Percentiles rank a stretch among this genome's conserved stretches.
phyloP scores from a whole-genome alignment of 2,113 vertebrate genomes.

The Chiloscyllium plagiosum region DNA sequence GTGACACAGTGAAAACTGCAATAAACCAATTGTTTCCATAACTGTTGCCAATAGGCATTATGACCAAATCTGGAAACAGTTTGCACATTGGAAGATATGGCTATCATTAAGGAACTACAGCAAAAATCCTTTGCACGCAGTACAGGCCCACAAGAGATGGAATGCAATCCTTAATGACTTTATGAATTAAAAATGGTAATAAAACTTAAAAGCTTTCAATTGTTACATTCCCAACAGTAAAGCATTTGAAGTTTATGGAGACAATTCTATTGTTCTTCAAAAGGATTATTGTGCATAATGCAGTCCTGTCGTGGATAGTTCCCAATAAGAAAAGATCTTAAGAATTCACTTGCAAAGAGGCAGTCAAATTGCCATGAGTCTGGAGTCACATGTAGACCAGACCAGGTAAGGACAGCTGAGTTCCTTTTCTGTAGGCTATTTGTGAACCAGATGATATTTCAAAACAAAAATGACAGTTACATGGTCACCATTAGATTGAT shows the following conservation, averaged over 20 bases:
- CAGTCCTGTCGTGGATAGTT: neutral
- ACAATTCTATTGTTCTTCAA: too few relatives aligned
- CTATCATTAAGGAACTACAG: neutral
- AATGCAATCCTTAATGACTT: neutral
- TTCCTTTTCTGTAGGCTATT: too few relatives aligned
- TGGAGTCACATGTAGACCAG: too few relatives aligned
- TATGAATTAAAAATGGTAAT: neutral
- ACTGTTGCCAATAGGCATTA: neutral
- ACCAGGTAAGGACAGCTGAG: too few relatives aligned
- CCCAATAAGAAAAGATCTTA: neutral
- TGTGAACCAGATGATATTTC: too few relatives aligned
- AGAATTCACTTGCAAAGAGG: neutral
- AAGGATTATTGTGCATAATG: neutral
- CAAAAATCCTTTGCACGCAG: neutral
- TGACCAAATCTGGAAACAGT: neutral
- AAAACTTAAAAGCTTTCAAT: neutral
- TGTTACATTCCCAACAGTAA: neutral
- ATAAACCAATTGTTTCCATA: neutral
- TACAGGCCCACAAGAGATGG: neutral
- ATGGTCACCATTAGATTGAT: too few relatives aligned
- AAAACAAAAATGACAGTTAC: too few relatives aligned
- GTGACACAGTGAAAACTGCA: neutral
- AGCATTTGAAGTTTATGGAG: neutral
- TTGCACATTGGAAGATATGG: neutral
- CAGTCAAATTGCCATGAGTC: too few relatives aligned